phyloP scores from a whole-genome alignment of 2,888 invertebrate species.

The Cenopis cana region DNA sequence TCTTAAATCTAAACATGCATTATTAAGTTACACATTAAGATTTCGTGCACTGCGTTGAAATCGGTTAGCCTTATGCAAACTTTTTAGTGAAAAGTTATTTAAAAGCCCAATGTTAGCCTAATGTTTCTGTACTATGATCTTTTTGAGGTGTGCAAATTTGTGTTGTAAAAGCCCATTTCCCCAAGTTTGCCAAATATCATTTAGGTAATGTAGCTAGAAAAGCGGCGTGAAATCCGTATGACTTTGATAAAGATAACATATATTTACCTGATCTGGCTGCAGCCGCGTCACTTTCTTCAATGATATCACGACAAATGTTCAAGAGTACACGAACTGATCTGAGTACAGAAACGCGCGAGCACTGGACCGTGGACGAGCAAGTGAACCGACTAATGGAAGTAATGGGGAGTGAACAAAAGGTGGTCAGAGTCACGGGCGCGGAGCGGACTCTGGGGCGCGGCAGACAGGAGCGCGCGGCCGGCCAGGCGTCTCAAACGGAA shows the following conservation, averaged over 20 bases:
- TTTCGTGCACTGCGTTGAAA: conserved; percentile 16
- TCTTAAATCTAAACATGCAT: neutral
- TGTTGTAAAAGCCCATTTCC: conserved; percentile 7
- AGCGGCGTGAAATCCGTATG: neutral
- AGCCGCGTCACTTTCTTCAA: conserved; percentile 63
- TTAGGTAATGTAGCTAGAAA: neutral
- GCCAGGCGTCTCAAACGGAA: conserved; percentile 80
- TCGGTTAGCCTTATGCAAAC: neutral
- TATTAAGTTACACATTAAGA: neutral
- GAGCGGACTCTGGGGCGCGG: conserved; percentile 53
- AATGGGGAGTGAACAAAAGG: conserved; percentile 58
- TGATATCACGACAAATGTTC: conserved; percentile 70
- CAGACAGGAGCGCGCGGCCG: conserved; percentile 67
- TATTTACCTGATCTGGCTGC: conserved; percentile 48
- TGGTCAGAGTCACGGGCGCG: conserved; percentile 64
- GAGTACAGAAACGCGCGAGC: conserved; percentile 69
- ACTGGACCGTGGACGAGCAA: conserved; percentile 69
- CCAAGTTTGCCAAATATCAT: neutral
- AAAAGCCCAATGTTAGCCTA: too few relatives aligned
- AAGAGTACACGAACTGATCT: conserved; percentile 75
- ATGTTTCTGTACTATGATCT: too few relatives aligned
- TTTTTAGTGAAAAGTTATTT: neutral
- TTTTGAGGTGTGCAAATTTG: too few relatives aligned
- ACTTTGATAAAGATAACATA: conserved; percentile 8
- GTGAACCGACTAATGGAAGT: conserved; percentile 62